Evolutionary conservation across 2,797 vertebrate species (phyloP).

Genomic region (Halcyon leucocephala): DNA sequence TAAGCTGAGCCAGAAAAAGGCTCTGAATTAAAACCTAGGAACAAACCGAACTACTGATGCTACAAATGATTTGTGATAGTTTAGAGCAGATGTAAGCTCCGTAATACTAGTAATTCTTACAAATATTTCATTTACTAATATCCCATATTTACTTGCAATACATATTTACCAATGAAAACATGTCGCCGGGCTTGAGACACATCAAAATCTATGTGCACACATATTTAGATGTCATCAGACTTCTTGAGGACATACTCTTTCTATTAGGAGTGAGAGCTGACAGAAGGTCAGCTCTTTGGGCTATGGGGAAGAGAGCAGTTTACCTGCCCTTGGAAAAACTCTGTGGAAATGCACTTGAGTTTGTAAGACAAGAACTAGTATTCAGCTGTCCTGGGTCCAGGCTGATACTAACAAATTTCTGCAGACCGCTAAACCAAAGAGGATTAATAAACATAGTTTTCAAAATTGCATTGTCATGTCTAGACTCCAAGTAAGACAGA

Average conservation of each 20-base stretch:
- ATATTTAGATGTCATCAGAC: background rate
- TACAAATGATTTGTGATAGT: conserved; percentile 19
- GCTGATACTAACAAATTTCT: background rate
- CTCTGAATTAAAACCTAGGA: conserved; percentile 62
- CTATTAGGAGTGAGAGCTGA: background rate
- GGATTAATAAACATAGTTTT: background rate
- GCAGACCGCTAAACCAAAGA: background rate
- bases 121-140: conserved; percentile 39
- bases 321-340: background rate
- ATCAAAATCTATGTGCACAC: background rate
- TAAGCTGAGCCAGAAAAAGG: conserved; percentile 63
- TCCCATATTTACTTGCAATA: background rate
- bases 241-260: background rate
- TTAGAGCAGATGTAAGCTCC: conserved; percentile 8
- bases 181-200: background rate
- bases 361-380: background rate
- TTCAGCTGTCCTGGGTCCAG: background rate
- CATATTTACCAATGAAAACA: background rate
- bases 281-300: background rate
- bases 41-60: conserved; percentile 38
- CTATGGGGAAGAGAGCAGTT: background rate
- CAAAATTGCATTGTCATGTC: background rate
- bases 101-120: background rate
- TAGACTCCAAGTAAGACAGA: background rate
- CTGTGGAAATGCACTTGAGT: background rate